Evolutionary conservation across 1,140 invertebrate species (phyloP).

Genomic region (Asobara japonica): DNA sequence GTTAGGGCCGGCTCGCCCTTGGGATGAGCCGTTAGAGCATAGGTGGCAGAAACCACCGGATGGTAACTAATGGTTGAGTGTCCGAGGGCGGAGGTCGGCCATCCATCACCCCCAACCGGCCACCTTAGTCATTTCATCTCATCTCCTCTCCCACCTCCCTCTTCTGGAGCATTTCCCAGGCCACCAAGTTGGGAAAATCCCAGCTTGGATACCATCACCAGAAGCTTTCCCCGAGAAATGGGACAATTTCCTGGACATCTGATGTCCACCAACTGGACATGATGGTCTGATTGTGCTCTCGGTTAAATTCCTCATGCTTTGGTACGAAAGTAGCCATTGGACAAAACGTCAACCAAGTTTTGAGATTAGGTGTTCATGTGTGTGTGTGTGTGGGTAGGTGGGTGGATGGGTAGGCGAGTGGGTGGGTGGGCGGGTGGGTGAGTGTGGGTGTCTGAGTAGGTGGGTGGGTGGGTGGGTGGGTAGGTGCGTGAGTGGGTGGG

Average conservation of each 20-base stretch:
- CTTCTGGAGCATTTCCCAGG: slow-evolving; percentile 7
- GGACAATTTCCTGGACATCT: slow-evolving; percentile 5
- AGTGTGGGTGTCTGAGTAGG: too few relatives aligned
- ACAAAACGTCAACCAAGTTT: too few relatives aligned
- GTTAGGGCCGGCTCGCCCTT: slow-evolving; percentile 30
- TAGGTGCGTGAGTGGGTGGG: too few relatives aligned
- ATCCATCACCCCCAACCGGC: slow-evolving; percentile 44
- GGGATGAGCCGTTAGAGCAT: slow-evolving; percentile 29
- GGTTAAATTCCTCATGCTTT: background rate
- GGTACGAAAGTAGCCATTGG: background rate
- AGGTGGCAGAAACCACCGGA: slow-evolving; percentile 44
- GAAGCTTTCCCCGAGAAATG: slow-evolving; percentile 4
- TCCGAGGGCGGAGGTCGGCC: slow-evolving; percentile 44
- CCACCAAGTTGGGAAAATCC: slow-evolving; percentile 40
- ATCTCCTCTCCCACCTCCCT: slow-evolving; percentile 26
- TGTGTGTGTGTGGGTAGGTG: too few relatives aligned
- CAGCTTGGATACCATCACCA: slow-evolving; percentile 20
- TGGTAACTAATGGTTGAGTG: slow-evolving; percentile 45
- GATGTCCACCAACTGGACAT: background rate
- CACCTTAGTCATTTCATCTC: slow-evolving; percentile 46
- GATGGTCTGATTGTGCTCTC: background rate
- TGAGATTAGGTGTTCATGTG: too few relatives aligned
- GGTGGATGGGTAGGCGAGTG: too few relatives aligned
- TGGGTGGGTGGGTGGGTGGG: too few relatives aligned
- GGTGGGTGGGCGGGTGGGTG: too few relatives aligned